These are phyloP conservation scores for Bilobella aurantiaca DNA, from an alignment of 1,140 invertebrate genomes.

Conservation along the genomic window DNA sequence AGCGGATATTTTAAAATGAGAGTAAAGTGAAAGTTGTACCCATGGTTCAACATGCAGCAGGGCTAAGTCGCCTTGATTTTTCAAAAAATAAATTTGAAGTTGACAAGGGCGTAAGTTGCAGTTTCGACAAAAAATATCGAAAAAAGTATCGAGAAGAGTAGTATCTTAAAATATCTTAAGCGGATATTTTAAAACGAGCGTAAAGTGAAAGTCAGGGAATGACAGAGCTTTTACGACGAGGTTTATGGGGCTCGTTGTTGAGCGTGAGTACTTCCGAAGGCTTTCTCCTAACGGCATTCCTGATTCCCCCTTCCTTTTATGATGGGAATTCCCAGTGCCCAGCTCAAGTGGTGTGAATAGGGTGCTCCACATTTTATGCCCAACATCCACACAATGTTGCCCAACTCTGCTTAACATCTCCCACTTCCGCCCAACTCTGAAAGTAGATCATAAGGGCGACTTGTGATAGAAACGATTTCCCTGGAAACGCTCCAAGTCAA, in stretches of 20 bases:
- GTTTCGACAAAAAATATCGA: too few relatives aligned
- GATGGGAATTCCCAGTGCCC: not conserved
- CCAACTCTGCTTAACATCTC: not conserved
- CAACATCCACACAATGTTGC: not conserved
- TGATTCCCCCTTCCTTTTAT: slow-evolving; percentile 1
- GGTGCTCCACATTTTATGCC: slow-evolving; percentile 2
- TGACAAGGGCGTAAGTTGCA: too few relatives aligned
- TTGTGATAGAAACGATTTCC: not conserved
- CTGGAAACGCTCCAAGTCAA: slow-evolving; percentile 5
- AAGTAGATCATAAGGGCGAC: not conserved
- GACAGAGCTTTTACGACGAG: not conserved
- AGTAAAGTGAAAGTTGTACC: too few relatives aligned
- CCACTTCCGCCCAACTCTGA: not conserved
- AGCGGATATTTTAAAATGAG: too few relatives aligned
- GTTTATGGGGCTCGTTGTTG: not conserved
- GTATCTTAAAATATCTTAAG: not conserved
- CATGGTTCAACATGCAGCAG: too few relatives aligned
- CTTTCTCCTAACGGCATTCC: not conserved
- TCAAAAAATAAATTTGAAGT: too few relatives aligned
- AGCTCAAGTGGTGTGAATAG: not conserved
- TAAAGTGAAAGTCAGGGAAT: not conserved
- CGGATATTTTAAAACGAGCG: too few relatives aligned
- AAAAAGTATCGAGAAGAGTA: too few relatives aligned
- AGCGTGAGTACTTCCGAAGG: not conserved
- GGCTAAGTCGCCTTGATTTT: too few relatives aligned